These are phyloP conservation scores for Syrista parreyssii DNA, from an alignment of 2,888 invertebrate genomes.

Conservation along the genomic window DNA sequence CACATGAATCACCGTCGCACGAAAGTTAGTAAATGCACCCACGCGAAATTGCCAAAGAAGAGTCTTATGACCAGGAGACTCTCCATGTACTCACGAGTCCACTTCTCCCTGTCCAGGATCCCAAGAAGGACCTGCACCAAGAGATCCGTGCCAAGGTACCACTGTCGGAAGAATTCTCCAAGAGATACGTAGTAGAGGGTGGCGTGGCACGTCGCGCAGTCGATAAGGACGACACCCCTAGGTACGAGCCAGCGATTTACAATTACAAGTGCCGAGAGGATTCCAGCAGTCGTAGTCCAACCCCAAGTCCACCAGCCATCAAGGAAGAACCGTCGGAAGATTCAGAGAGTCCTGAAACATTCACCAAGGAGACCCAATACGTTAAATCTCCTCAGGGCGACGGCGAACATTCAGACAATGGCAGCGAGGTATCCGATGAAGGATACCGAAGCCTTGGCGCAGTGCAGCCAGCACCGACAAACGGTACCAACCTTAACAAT, in stretches of 20 bases:
- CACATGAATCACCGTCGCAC: neutral
- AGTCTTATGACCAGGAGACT: neutral
- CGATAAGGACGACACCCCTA: constrained; percentile 56
- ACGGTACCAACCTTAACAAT: constrained; percentile 47
- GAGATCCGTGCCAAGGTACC: constrained; percentile 47
- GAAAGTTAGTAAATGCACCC: neutral
- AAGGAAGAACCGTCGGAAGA: constrained; percentile 36
- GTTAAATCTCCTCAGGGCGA: constrained; percentile 54
- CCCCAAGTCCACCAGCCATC: constrained; percentile 44
- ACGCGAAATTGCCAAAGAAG: neutral
- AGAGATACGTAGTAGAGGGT: constrained; percentile 57
- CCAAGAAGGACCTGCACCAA: constrained; percentile 52
- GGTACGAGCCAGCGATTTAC: constrained; percentile 59
- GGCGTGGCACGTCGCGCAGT: constrained; percentile 55
- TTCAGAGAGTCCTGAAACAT: constrained; percentile 36
- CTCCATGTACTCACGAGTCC: neutral
- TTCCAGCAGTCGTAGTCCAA: constrained; percentile 50
- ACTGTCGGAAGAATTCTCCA: constrained; percentile 55
- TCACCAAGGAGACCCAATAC: constrained; percentile 51
- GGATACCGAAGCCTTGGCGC: constrained; percentile 85
- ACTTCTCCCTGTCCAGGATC: constrained; percentile 42
- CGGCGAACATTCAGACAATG: constrained; percentile 74
- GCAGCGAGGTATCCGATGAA: constrained; percentile 87
- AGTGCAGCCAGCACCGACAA: constrained; percentile 69
- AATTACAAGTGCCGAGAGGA: constrained; percentile 57